A percentile compares a stretch with the other conserved stretches of the same genome.
These are phyloP conservation scores for Seriola quinqueradiata DNA, from an alignment of 2,113 vertebrate genomes.

Conservation along the genomic window DNA sequence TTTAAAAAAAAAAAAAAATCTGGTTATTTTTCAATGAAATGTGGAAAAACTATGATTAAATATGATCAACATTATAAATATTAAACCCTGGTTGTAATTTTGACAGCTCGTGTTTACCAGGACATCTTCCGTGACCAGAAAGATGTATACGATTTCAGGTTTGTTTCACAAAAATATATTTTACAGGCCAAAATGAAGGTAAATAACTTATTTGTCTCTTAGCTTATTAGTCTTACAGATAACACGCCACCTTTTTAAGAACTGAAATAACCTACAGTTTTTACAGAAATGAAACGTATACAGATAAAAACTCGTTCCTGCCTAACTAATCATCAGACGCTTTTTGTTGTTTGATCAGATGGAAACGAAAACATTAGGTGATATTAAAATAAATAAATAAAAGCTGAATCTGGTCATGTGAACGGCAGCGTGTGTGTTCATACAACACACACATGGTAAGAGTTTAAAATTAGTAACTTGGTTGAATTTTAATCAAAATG, in stretches of 20 bases:
- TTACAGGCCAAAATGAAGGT: not conserved
- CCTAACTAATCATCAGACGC: constrained; percentile 53
- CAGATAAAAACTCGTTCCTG: not conserved
- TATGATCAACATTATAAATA: too few species aligned
- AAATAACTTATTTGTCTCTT: too few species aligned
- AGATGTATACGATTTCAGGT: too few species aligned
- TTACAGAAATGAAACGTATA: not conserved
- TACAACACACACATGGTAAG: not conserved
- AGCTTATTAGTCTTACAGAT: too few species aligned
- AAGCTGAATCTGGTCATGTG: not conserved
- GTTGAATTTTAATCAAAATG: constrained; percentile 11
- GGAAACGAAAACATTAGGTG: constrained; percentile 36
- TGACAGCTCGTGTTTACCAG: too few species aligned
- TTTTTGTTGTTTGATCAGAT: constrained; percentile 58
- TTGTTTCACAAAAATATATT: not conserved
- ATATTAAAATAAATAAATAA: constrained; percentile 34
- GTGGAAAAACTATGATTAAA: not conserved
- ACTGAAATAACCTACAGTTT: not conserved
- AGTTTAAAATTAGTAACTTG: not conserved
- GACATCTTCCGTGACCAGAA: too few species aligned
- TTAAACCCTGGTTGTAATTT: too few species aligned
- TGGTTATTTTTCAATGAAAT: not conserved
- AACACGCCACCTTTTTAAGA: too few species aligned
- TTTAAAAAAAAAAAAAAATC: not conserved
- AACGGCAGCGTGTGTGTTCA: not conserved